Base-by-base conservation (phyloP, 2,113 vertebrate species). In the Azemiops feae region DNA sequence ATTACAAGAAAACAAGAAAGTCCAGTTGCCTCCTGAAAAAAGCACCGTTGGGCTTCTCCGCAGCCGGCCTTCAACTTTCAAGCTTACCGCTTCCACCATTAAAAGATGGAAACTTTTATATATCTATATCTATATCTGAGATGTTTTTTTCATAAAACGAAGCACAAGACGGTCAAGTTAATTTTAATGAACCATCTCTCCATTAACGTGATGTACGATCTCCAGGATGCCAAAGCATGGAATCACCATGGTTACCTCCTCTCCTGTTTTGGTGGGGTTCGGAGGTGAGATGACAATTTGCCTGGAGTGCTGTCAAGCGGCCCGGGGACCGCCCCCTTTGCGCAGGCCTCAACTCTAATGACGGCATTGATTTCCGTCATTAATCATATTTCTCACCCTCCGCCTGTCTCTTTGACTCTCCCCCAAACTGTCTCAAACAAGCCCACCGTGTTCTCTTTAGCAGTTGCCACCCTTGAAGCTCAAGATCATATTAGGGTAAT, bases 401-500 rank as follows among this genome's bases (percentile, higher is more conserved):
- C 97, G 96, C 97, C 97, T 98, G 64, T 14, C 8, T n/a, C 57
- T 53, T 69, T 50, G 95, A 96, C 96, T 97, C 96, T 96, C 95
- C 96, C 96, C 92, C 94, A 91, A 95, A 94, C 96, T 96, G 97
- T 97, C 97, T 97, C 97, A 97, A 97, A 98, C 98, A 98, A 98
- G 97, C 97, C 97, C n/a, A 97, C 96, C 95, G 96, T 97, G 96
- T 97, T 98, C 98, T 97, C 97, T 97, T 97, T 98, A 97, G 97
- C 97, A 95, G 96, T 97, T 98, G 97, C 97, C 98, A 97, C 97
- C 97, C 96, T 96, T 94, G 95, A 97, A 96, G 95, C 96, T 97
- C 95, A 97, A 97, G 97, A 98, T 98, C 97, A 98, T 98, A 98
- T 98, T 98, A 98, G 97, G 97, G 97, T 98, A 98, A 98, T 98